Base-by-base conservation (phyloP, 2,797 vertebrate species). In the Sebastes itinus region DNA sequence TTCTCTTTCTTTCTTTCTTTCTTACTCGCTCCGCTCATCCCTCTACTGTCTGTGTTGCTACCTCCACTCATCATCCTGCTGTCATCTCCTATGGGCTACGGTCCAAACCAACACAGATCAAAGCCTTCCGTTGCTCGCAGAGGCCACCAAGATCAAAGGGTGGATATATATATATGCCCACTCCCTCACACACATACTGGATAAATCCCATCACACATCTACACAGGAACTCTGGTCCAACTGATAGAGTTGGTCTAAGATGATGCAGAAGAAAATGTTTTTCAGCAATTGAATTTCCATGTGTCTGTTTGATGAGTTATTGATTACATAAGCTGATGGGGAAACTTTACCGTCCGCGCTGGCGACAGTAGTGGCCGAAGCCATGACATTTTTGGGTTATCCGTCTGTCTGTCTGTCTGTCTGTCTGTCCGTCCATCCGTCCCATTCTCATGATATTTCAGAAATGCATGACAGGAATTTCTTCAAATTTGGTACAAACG, bases 71-170 rank as follows among this genome's bases (percentile, higher is more conserved):
- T 72, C 62, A 35, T 32, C 76, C 82, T 85, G 82, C 87, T 88
- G 84, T 90, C 86, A 72, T 85, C 86, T 87, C 82, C 78, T 75
- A 64, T 88, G 78, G 78, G 82, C 80, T 33, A 63, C 6, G 52
- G 82, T 83, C 85, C 87, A 85, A 80, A 85, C 52, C 69, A 35
- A 81, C 75, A 83, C 20, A 83, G 84, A 90, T 90, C 80, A 90
- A 90, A 90, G 88, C 32, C 2, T 83, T 35, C 46, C 73, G 2
- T 66, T 72, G 72, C 84, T 81, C 80, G 88, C 82, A 69, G 62
- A 87, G 80, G 80, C 80, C 75, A 78, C 78, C 64, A 30, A 75
- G 88, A 90, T 90, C 88, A 87, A 88, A 90, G 82, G 22, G 49
- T 73, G 77, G 77, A 86, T 80, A 78, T 80, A 78, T 80, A 78